A percentile compares a stretch with the other conserved stretches of the same genome.
These are phyloP conservation scores for Diarsia brunnea DNA, from an alignment of 2,888 invertebrate species.

Conservation along the genomic window DNA sequence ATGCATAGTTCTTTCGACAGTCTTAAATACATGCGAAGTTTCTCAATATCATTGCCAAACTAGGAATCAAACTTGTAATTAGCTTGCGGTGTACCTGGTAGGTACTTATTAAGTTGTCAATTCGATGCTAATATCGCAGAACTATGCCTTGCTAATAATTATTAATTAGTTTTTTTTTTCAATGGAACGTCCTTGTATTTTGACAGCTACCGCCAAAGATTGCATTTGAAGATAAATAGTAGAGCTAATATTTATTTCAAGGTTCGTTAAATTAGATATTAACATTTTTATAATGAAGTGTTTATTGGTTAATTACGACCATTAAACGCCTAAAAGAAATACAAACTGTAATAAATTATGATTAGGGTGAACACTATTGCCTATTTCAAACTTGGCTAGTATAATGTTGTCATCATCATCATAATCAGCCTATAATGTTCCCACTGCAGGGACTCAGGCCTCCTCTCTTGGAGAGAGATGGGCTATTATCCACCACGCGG, in stretches of 20 bases:
- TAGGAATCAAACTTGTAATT: conserved; percentile 36
- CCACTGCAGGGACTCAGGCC: too few relatives aligned
- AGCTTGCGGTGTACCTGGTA: not conserved
- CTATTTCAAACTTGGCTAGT: not conserved
- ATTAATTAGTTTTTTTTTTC: conserved; percentile 16
- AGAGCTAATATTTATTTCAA: conserved; percentile 13
- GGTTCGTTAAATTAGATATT: conserved; percentile 5
- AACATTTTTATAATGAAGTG: conserved; percentile 11
- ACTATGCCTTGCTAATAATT: not conserved
- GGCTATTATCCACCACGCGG: too few relatives aligned
- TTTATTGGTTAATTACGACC: not conserved
- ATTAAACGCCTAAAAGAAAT: not conserved
- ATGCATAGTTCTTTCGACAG: conserved; percentile 22
- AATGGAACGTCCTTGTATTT: conserved; percentile 16
- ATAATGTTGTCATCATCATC: not conserved
- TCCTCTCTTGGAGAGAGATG: too few relatives aligned
- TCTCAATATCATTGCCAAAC: conserved; percentile 10
- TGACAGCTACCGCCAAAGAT: conserved; percentile 30
- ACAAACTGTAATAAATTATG: not conserved
- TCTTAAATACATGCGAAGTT: conserved; percentile 14
- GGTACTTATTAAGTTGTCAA: conserved; percentile 20
- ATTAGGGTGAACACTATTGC: not conserved
- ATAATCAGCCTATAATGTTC: too few relatives aligned
- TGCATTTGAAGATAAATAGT: conserved; percentile 35
- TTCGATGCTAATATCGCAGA: not conserved